phyloP scores from a whole-genome alignment of 2,797 vertebrate species.

The Danio albolineatus region DNA sequence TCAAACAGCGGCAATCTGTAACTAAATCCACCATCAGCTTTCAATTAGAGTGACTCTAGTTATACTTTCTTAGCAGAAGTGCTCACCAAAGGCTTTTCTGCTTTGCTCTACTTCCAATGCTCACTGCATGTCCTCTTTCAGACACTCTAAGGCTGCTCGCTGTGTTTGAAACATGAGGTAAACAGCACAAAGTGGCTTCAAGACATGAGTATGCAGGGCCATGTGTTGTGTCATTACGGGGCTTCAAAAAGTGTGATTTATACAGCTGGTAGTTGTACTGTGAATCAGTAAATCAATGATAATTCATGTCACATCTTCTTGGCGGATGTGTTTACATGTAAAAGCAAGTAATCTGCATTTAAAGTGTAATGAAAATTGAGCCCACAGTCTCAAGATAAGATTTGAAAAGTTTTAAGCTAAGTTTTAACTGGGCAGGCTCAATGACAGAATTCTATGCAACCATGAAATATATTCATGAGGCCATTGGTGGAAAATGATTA shows the following conservation, averaged over 20 bases:
- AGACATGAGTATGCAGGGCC: constrained; percentile 34
- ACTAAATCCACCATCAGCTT: constrained; percentile 71
- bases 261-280: neutral
- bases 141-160: constrained; percentile 38
- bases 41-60: constrained; percentile 69
- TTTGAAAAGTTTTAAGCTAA: neutral
- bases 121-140: constrained; percentile 54
- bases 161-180: constrained; percentile 42
- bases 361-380: neutral
- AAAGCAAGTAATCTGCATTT: too few relatives aligned
- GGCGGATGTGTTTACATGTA: neutral
- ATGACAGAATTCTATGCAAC: too few relatives aligned
- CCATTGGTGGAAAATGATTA: too few relatives aligned
- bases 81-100: constrained; percentile 53
- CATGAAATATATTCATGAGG: too few relatives aligned
- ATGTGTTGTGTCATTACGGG: constrained; percentile 3
- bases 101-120: constrained; percentile 37
- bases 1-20: constrained; percentile 66
- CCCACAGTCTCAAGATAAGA: neutral
- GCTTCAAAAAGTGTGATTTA: neutral
- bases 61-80: constrained; percentile 65
- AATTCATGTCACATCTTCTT: neutral
- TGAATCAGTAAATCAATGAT: neutral
- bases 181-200: constrained; percentile 35
- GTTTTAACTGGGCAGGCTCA: too few relatives aligned